Conservation (phyloP, 1,140 invertebrate genomes). For the Halyomorpha halys region DNA sequence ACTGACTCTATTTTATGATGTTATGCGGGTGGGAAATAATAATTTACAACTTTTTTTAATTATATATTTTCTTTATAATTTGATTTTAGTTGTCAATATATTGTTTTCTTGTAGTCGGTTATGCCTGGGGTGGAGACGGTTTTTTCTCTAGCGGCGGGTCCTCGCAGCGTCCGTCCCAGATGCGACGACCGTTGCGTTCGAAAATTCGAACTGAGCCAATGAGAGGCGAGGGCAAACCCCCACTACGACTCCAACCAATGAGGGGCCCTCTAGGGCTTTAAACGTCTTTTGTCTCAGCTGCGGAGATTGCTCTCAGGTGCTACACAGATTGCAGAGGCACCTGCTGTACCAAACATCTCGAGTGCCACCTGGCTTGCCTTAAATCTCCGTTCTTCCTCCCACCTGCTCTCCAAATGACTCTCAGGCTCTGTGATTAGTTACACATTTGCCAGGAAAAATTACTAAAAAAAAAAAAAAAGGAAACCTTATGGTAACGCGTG, state of each 20-base stretch:
- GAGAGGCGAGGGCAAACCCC: neutral
- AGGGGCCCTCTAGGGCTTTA: neutral
- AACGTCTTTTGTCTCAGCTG: neutral
- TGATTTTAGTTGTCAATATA: too few species aligned
- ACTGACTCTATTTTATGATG: too few species aligned
- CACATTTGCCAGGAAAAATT: too few species aligned
- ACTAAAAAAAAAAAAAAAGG: too few species aligned
- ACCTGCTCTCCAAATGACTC: too few species aligned
- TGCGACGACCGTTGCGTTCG: slow-evolving; percentile 3
- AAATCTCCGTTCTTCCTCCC: neutral
- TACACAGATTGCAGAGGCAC: neutral
- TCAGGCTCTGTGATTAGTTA: too few species aligned
- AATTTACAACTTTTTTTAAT: too few species aligned
- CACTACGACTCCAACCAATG: neutral
- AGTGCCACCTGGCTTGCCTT: neutral
- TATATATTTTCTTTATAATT: too few species aligned
- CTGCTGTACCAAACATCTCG: neutral
- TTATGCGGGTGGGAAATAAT: too few species aligned
- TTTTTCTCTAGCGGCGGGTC: neutral
- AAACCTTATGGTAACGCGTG: too few species aligned
- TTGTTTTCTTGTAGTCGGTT: too few species aligned
- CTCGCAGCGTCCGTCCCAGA: neutral
- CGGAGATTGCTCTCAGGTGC: neutral
- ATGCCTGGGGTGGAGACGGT: neutral
- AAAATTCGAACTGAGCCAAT: slow-evolving; percentile 13